Percentiles rank a stretch among this genome's conserved stretches.
phyloP scores from a whole-genome alignment of 2,113 vertebrate species.

The Microcebus jonahi region DNA sequence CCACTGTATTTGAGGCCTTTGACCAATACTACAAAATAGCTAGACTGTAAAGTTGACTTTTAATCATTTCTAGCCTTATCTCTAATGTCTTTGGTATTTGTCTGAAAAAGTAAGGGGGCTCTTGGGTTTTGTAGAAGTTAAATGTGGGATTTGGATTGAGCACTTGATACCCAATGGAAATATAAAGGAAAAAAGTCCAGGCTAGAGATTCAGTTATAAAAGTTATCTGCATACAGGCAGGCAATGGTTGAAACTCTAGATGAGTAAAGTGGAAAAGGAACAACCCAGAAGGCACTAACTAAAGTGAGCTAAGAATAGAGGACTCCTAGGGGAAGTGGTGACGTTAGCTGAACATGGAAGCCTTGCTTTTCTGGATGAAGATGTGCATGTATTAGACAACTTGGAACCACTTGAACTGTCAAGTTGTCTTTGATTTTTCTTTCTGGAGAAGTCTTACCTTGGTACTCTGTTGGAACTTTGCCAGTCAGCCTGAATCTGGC shows the following conservation, averaged over 20 bases:
- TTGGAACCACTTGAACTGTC: background rate
- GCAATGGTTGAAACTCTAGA: background rate
- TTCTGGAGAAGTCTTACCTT: constrained; percentile 44
- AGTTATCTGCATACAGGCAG: background rate
- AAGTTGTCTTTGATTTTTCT: constrained; percentile 19
- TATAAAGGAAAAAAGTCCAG: background rate
- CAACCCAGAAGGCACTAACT: no score
- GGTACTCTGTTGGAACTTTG: background rate
- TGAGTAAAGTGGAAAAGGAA: background rate
- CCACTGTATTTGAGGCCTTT: background rate
- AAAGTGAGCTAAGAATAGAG: background rate
- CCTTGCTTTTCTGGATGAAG: background rate
- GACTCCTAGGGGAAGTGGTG: background rate
- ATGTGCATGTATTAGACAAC: background rate
- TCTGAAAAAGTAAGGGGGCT: background rate
- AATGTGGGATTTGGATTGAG: background rate
- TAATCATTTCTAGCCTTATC: background rate
- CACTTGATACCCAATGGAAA: background rate
- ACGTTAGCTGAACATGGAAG: background rate
- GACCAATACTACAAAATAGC: background rate
- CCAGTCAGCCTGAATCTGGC: background rate
- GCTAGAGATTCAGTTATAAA: background rate
- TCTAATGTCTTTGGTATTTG: background rate
- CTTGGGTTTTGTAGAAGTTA: background rate
- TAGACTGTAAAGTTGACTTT: background rate